Evolutionary conservation across 2,888 invertebrate genomes (phyloP), one percentile per base, ranked within the genome.

Genomic region (Eutolmus rufibarbis): DNA sequence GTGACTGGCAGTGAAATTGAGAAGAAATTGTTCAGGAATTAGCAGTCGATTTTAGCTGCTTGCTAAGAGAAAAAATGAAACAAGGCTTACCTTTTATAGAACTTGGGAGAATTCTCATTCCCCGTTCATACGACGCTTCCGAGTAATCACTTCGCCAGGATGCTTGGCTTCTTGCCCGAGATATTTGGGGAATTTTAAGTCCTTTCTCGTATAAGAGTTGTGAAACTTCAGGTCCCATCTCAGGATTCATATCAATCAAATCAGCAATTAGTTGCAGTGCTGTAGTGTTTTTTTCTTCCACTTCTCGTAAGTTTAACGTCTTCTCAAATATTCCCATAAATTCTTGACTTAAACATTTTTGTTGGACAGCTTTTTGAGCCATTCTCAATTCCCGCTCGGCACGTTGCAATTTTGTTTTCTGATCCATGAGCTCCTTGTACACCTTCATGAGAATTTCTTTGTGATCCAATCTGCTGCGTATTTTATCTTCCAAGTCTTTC

Each of bases 271-370:
- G 93, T 89, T 95, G 94, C 2, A 95, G 90, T 0, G 93, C 94
- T 78, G 92, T 91, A 31, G 93, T 92, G 90, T 95, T 95, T 19
- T 94, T 93, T 88, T 94, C 94, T 90, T 94, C 94, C n/a, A 95
- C 89, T 89, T 95, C 94, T 23, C 94, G 93, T 12, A 94, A 91
- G 81, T 93, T 93, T 37, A 95, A 92, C 88, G 95, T 95, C 90
- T 90, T 90, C 46, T 92, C 91, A 87, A 90, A 92, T 9, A 89
- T 66, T 0, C 87, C 87, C 34, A 92, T 87, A 87, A 89, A 92
- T 0, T 91, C 91, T 0, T 86, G 87, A 84, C 91, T 90, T 2
- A 91, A 90, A 0, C 91, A 90, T 9, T 90, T 90, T 56, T 91
- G 90, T 16, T 90, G 90, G 5, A 91, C 89, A 5, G 90, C 90